Conservation (phyloP, 2,888 invertebrate species). For the Diplazon laetatorius region DNA sequence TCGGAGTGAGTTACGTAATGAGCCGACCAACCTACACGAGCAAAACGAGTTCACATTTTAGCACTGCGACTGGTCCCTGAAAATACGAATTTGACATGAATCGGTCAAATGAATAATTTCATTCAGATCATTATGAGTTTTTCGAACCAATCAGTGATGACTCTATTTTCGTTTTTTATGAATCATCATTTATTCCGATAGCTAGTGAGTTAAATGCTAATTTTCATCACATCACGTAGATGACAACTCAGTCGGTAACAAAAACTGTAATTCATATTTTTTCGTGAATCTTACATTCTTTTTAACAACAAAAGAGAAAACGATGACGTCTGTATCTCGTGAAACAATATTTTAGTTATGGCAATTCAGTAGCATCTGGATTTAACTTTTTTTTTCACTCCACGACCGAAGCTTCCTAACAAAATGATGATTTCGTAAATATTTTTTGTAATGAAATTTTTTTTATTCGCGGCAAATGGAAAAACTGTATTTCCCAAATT, state of each 20-base stretch:
- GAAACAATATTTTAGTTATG: neutral
- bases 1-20: conserved; percentile 53
- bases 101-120: neutral
- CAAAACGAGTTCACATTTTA: conserved; percentile 47
- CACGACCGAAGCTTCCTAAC: neutral
- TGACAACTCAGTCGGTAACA: no score
- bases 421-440: neutral
- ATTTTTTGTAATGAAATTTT: neutral
- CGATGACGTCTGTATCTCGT: no score
- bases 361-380: neutral
- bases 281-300: no score
- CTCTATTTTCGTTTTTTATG: neutral
- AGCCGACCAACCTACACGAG: conserved; percentile 48
- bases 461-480: neutral
- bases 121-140: neutral
- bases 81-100: no score
- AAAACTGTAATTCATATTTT: no score
- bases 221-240: no score
- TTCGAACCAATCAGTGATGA: neutral
- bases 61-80: conserved; percentile 14
- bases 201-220: no score
- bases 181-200: no score
- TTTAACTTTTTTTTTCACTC: neutral
- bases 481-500: neutral
- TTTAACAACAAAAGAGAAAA: neutral